Conservation (phyloP, 2,888 invertebrate species). For the Harpalus rufipes region DNA sequence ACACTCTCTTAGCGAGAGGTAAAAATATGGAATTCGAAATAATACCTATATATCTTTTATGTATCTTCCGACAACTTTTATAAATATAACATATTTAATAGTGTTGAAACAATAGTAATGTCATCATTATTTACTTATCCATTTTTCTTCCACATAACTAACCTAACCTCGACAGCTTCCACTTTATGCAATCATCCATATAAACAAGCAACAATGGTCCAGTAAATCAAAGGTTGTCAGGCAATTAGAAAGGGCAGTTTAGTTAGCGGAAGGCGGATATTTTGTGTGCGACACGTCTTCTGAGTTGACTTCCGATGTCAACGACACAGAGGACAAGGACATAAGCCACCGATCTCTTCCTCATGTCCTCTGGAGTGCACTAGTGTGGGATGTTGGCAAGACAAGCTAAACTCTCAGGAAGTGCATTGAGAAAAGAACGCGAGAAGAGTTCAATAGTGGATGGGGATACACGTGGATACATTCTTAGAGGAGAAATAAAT, state of each 20-base stretch:
- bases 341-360: slow-evolving; percentile 29
- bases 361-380: not conserved
- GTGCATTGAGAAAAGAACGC: slow-evolving; percentile 21
- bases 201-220: not conserved
- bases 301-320: slow-evolving; percentile 42
- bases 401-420: slow-evolving; percentile 23
- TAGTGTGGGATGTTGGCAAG: slow-evolving; percentile 15
- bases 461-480: slow-evolving; percentile 17
- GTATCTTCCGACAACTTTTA: no score
- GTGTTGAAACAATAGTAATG: no score
- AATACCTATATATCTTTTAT: no score
- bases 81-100: no score
- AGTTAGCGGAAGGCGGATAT: slow-evolving; percentile 13
- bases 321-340: slow-evolving; percentile 24
- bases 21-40: no score
- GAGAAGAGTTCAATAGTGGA: slow-evolving; percentile 16
- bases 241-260: slow-evolving; percentile 14
- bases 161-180: not conserved
- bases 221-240: slow-evolving; percentile 34
- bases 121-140: no score
- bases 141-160: not conserved
- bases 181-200: not conserved
- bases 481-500: no score
- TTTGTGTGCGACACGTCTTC: slow-evolving; percentile 27
- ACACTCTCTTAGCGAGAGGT: no score